A percentile compares a stretch with the other conserved stretches of the same genome.
These are phyloP conservation scores for Euspilapteryx auroguttella DNA, from an alignment of 2,888 invertebrate species.

Conservation along the genomic window DNA sequence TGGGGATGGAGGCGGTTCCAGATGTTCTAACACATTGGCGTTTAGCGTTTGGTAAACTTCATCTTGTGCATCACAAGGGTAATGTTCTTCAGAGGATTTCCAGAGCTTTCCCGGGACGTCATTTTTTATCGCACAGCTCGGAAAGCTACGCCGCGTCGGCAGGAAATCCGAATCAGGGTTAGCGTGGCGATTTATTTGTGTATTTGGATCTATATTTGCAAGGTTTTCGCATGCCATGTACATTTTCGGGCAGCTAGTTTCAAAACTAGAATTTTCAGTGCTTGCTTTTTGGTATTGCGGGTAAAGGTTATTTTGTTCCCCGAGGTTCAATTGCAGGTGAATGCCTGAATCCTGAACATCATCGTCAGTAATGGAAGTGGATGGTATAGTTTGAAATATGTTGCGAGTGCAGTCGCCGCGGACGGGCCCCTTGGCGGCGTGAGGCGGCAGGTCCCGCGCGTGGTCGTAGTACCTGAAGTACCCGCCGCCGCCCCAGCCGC, in stretches of 20 bases:
- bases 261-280: constrained; percentile 62
- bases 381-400: constrained; percentile 23
- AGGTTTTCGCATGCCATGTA: constrained; percentile 71
- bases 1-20: constrained; percentile 24
- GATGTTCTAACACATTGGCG: constrained; percentile 19
- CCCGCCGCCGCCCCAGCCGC: constrained; percentile 64
- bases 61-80: constrained; percentile 18
- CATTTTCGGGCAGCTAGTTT: constrained; percentile 43
- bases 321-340: constrained; percentile 10
- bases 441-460: constrained; percentile 33
- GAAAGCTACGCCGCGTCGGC: constrained; percentile 66
- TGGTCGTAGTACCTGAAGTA: constrained; percentile 68
- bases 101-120: constrained; percentile 32
- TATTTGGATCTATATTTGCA: constrained; percentile 64
- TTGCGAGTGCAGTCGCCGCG: constrained; percentile 42
- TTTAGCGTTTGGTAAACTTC: constrained; percentile 9
- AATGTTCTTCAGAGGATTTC: constrained; percentile 45
- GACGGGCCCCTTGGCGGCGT: constrained; percentile 16
- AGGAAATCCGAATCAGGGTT: constrained; percentile 31
- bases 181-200: constrained; percentile 43
- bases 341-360: constrained; percentile 13
- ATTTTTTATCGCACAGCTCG: constrained; percentile 58
- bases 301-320: constrained; percentile 11
- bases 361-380: constrained; percentile 10
- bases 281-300: constrained; percentile 18